Evolutionary conservation across 2,888 invertebrate species (phyloP), one percentile per base, ranked within the genome.

Genomic region (Nematopogon swammerdamellus): DNA sequence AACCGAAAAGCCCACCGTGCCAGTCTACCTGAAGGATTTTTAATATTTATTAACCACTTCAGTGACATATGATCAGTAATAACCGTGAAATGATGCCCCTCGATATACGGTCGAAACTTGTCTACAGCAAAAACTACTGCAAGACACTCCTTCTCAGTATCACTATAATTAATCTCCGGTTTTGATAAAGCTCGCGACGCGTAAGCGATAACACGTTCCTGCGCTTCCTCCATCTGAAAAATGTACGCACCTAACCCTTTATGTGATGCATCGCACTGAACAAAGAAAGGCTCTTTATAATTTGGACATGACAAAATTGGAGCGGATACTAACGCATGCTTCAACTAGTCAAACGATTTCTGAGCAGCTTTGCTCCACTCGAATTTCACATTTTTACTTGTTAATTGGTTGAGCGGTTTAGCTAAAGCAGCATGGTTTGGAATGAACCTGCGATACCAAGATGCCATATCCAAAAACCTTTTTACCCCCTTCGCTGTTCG

Each of bases 401-500:
- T 25, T 25, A 25, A 10, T 10, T 25, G 4, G 10, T 25, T 25
- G 4, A 25, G 10, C 10, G 25, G 25, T 10, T 25, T 25, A 25
- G 25, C 25, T 25, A 25, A 25, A 25, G 25, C 25, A 25, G 25
- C 25, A 10, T 25, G 25, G 25, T 25, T 25, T 25, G 25, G 25
- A 10, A 25, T 25, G 25, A 25, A 25, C 25, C 25, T n/a, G 14
- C 53, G 47, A 36, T 55, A 54, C 52, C 56, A 56, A 1, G 49
- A 46, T 17, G 51, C 50, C 49, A 52, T 54, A 16, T 55, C 55
- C 18, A 58, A 29, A 10, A 58, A 18, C 8, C 52, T 42, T 16
- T 53, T 44, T 19, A 57, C 50, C 36, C 58, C 54, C 10, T 29
- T 49, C 2, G 56, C 52, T 11, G 43, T 52, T 25, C 36, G 50